These are phyloP conservation scores for Gryllus longicercus DNA, from an alignment of 2,888 invertebrate genomes.

Conservation along the genomic window DNA sequence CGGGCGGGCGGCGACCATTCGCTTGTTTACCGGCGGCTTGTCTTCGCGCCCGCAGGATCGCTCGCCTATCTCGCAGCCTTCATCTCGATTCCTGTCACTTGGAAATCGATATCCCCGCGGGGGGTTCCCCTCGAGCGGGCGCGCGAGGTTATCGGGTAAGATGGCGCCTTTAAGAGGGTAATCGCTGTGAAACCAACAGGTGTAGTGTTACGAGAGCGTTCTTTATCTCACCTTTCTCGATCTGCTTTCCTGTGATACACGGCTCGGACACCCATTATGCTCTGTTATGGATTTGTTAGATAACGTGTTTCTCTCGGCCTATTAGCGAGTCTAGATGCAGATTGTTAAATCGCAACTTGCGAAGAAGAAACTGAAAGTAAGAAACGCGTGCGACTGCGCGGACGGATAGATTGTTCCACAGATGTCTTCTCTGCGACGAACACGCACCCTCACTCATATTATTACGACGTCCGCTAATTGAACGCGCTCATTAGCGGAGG, in stretches of 20 bases:
- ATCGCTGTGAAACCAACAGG: slow-evolving; percentile 1
- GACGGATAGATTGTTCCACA: too few relatives aligned
- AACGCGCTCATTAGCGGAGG: too few relatives aligned
- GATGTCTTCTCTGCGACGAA: too few relatives aligned
- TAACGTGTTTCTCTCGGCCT: too few relatives aligned
- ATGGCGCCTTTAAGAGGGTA: not conserved
- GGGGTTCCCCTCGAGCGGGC: not conserved
- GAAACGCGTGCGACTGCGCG: too few relatives aligned
- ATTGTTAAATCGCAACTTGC: too few relatives aligned
- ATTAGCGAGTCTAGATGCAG: too few relatives aligned
- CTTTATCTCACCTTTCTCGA: not conserved
- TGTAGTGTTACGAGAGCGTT: not conserved
- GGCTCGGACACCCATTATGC: not conserved
- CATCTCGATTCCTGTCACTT: not conserved
- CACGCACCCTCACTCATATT: too few relatives aligned
- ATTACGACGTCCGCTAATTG: too few relatives aligned
- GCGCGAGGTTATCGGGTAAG: not conserved
- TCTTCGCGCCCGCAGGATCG: not conserved
- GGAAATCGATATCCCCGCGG: not conserved
- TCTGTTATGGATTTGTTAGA: not conserved
- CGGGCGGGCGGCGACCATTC: not conserved
- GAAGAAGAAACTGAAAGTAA: too few relatives aligned
- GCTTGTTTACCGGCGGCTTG: not conserved
- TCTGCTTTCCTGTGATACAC: not conserved
- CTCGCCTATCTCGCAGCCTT: not conserved